Evolutionary conservation across 2,113 vertebrate species (phyloP), one percentile per base, ranked within the genome.

Genomic region (Ictidomys tridecemlineatus): DNA sequence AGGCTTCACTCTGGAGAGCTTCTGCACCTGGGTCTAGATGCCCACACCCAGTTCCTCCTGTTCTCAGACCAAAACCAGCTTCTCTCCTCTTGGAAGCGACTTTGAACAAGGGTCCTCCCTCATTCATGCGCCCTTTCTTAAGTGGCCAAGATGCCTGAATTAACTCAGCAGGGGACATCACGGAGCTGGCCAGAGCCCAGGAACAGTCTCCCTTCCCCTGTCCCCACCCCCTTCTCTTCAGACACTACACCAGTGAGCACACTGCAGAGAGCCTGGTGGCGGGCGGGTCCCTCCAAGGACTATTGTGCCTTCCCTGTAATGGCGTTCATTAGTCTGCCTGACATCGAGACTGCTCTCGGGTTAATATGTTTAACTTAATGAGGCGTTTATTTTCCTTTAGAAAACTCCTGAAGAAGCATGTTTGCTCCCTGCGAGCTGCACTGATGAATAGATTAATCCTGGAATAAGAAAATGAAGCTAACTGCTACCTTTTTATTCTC

Each of bases 291-390:
- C 56, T 89, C 24, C 5, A 72, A 94, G 76, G 39, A 93, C 97
- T 56, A 5, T 0, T 2, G 13, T 2, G 18, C n/a, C 16, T 74
- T 96, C 91, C 85, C 67, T 51, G 24, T 87, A 93, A 97, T 48
- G 48, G 69, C 72, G 69, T 97, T 96, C 97, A 97, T 98, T 98
- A 96, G 94, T 96, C 97, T 96, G 26, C 53, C 95, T 95, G 98
- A 98, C 98, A 98, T 96, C 96, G 95, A 97, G 92, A 93, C 98
- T 94, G 83, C 73, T 97, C 97, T 96, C 94, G 78, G 98, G 98
- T 98, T 98, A 96, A 98, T 98, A 95, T 85, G 91, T 98, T 98
- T 98, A 95, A 97, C 93, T 97, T 98, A 98, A 98, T 98, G 98
- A 98, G 96, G 97, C 98, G 97, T 98, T 98, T 98, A 96, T 98